These are phyloP conservation scores for Entelurus aequoreus DNA, from an alignment of 2,113 vertebrate genomes.

Conservation along the genomic window DNA sequence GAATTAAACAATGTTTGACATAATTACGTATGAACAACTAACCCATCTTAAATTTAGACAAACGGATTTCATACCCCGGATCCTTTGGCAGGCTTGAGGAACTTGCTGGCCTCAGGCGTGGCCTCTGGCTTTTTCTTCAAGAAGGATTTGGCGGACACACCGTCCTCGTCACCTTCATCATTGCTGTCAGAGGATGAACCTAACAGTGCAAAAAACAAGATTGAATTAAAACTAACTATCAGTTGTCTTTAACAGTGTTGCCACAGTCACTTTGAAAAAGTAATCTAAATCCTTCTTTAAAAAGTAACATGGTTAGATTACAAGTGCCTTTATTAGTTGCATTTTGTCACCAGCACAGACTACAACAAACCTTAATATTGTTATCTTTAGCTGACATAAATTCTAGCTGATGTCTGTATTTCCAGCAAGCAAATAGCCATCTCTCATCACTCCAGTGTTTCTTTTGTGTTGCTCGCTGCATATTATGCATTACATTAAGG, in stretches of 20 bases:
- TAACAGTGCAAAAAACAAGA: neutral
- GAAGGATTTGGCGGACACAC: constrained; percentile 72
- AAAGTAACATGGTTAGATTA: too few species aligned
- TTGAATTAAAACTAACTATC: neutral
- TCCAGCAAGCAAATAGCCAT: too few species aligned
- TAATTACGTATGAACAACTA: neutral
- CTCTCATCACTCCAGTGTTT: too few species aligned
- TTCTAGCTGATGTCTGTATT: too few species aligned
- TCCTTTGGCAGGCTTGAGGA: constrained; percentile 73
- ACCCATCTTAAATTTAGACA: neutral
- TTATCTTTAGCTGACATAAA: too few species aligned
- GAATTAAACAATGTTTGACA: neutral
- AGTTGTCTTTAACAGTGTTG: neutral
- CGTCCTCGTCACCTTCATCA: constrained; percentile 58
- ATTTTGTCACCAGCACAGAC: too few species aligned
- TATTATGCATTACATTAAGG: too few species aligned
- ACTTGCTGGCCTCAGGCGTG: constrained; percentile 73
- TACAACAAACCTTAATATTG: too few species aligned
- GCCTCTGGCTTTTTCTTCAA: constrained; percentile 81
- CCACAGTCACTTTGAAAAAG: too few species aligned
- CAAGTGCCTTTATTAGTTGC: too few species aligned
- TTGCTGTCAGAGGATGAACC: constrained; percentile 70
- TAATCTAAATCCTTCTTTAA: too few species aligned
- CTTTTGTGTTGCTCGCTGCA: too few species aligned
- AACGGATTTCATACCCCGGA: constrained; percentile 63